Base-by-base conservation (phyloP, 1,140 invertebrate species). In the Pseudachorutes palmiensis region DNA sequence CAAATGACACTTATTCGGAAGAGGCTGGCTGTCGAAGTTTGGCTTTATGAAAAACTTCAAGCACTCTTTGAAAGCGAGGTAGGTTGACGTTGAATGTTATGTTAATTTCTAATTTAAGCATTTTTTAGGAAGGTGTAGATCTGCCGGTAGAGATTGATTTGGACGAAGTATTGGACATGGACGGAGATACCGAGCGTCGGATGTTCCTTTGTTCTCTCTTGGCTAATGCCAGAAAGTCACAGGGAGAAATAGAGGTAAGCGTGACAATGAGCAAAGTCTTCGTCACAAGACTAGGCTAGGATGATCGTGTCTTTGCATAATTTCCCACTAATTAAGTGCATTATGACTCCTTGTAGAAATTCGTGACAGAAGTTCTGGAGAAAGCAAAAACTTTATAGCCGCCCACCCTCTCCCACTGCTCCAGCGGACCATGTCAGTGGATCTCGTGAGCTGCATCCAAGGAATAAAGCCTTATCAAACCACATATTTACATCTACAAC, bases 1-100 rank as follows among this genome's bases (percentile, higher is more conserved):
- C 94, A 97, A 82, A 97, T 97, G 94, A 91, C 87, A 75, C 85
- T 97, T 69, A 97, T 97, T 75, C 85, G 93, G 72, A 97, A 97
- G 80, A 82, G 94, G 76, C 82, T 97, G 65, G 88, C 89, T 14
- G 94, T 97, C 12, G 94, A 97, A 80, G 95, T 97, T 90, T 97
- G 94, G 94, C 85, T 97, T 49, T 96, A 94, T 79, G 93, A 97
- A 76, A 88, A 95, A 79, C 83, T 97, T 66, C 90, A 94, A 78
- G 89, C 90, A 76, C 82, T 97, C 41, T 95, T 94, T 76, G 88
- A 90, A 74, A 83, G 85, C 69, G 82, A 85, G 78, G 89, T 91
- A 77, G n/a, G n/a, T n/a, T n/a, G n/a, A n/a, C n/a, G n/a, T n/a
- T n/a, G n/a, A n/a, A n/a, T n/a, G n/a, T n/a, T n/a, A n/a, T n/a